These are phyloP conservation scores for Boloria euphrosyne DNA, from an alignment of 2,888 invertebrate species.

Conservation along the genomic window DNA sequence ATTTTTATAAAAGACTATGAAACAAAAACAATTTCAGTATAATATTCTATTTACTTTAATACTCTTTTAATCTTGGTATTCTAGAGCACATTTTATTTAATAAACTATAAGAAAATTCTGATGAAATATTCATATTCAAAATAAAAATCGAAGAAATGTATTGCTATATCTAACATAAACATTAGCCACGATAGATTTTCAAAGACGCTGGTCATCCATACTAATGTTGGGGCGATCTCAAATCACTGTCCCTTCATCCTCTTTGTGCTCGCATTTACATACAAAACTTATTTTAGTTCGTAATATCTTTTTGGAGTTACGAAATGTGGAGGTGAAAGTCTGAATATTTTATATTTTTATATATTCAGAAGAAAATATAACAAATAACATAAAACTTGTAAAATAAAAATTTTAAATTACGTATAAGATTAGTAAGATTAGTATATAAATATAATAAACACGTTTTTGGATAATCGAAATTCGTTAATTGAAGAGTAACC, in stretches of 20 bases:
- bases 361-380: no score
- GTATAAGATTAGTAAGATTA: no score
- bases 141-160: neutral
- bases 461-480: no score
- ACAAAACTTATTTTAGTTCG: constrained; percentile 12
- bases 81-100: no score
- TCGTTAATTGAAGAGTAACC: no score
- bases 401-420: no score
- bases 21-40: no score
- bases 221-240: constrained; percentile 26
- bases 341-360: neutral
- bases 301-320: constrained; percentile 12
- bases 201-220: constrained; percentile 27
- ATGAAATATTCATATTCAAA: neutral
- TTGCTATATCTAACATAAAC: constrained; percentile 5
- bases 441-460: no score
- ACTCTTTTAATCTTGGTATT: no score
- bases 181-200: constrained; percentile 22
- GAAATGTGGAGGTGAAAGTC: constrained; percentile 18
- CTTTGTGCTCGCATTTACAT: constrained; percentile 19
- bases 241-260: constrained; percentile 27
- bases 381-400: no score
- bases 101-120: neutral
- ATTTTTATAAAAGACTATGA: no score
- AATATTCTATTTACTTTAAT: no score